Evolutionary conservation across 2,113 vertebrate genomes (phyloP).

Genomic region (Himantopus leucocephalus): DNA sequence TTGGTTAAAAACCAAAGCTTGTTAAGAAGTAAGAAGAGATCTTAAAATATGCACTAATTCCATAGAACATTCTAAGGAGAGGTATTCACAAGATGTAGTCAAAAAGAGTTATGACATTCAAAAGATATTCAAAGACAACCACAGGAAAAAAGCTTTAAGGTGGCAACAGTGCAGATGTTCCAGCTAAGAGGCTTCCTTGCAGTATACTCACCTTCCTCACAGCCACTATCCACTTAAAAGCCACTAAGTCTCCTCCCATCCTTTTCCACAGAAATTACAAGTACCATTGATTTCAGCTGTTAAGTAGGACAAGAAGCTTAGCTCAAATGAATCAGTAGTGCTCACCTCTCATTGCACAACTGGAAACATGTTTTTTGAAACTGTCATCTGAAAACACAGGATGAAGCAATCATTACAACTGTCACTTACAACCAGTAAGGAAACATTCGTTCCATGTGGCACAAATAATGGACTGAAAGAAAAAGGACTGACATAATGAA

Average conservation of each 20-base stretch:
- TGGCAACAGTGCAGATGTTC: neutral
- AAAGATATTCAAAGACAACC: neutral
- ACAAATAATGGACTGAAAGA: neutral
- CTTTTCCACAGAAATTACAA: neutral
- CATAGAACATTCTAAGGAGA: neutral
- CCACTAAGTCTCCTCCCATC: neutral
- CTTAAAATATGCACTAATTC: neutral
- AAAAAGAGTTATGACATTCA: neutral
- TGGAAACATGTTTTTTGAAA: neutral
- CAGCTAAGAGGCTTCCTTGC: neutral
- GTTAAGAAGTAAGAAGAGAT: neutral
- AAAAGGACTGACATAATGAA: accelerated
- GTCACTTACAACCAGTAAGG: neutral
- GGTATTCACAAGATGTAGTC: neutral
- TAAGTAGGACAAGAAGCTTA: neutral
- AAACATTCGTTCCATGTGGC: neutral
- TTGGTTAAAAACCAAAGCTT: neutral
- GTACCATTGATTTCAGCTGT: neutral
- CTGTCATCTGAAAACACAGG: neutral
- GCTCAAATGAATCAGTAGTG: neutral
- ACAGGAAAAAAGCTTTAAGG: neutral
- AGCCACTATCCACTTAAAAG: neutral
- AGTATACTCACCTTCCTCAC: neutral
- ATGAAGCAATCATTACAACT: neutral
- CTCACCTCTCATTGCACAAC: neutral